Percentiles rank a stretch among this genome's conserved stretches.
These are phyloP conservation scores for Spilosoma lubricipeda DNA, from an alignment of 2,888 invertebrate genomes.

Conservation along the genomic window DNA sequence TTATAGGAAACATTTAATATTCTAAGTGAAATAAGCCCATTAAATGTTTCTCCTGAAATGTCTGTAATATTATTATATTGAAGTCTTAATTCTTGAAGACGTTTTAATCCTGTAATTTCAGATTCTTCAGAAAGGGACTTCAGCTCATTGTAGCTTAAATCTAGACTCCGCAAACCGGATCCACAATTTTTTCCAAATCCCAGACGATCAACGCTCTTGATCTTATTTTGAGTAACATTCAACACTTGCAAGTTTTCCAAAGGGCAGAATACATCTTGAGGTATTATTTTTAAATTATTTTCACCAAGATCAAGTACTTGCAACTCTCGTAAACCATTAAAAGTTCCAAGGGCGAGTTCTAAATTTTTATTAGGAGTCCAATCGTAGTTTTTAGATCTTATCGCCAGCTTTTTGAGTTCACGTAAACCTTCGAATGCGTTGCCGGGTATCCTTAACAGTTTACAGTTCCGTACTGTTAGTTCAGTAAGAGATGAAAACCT, in stretches of 20 bases:
- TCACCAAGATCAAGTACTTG: conserved; percentile 91
- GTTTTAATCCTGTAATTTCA: conserved; percentile 90
- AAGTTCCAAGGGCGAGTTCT: conserved; percentile 90
- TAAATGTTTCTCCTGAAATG: conserved; percentile 92
- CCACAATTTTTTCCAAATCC: conserved; percentile 89
- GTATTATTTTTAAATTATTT: conserved; percentile 92
- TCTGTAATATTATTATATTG: conserved; percentile 94
- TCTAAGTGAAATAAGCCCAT: conserved; percentile 91
- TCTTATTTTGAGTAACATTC: conserved; percentile 93
- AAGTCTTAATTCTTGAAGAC: conserved; percentile 92
- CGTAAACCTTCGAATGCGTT: conserved; percentile 93
- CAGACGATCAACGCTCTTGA: conserved; percentile 91
- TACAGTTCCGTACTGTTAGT: conserved; percentile 91
- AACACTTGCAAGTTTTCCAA: conserved; percentile 92
- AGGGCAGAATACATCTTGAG: conserved; percentile 92
- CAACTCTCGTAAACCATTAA: conserved; percentile 92
- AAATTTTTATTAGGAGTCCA: conserved; percentile 92
- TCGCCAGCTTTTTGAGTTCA: conserved; percentile 91
- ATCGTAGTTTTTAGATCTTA: conserved; percentile 92
- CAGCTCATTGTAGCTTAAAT: conserved; percentile 93
- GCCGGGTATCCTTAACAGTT: conserved; percentile 91
- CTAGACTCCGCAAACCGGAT: conserved; percentile 91
- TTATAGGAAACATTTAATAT: conserved; percentile 95
- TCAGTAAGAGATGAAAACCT: conserved; percentile 91
- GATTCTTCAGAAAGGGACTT: conserved; percentile 90